Percentiles rank a stretch among this genome's conserved stretches.
These are phyloP conservation scores for Blennius ocellaris DNA, from an alignment of 2,113 vertebrate species.

Conservation along the genomic window DNA sequence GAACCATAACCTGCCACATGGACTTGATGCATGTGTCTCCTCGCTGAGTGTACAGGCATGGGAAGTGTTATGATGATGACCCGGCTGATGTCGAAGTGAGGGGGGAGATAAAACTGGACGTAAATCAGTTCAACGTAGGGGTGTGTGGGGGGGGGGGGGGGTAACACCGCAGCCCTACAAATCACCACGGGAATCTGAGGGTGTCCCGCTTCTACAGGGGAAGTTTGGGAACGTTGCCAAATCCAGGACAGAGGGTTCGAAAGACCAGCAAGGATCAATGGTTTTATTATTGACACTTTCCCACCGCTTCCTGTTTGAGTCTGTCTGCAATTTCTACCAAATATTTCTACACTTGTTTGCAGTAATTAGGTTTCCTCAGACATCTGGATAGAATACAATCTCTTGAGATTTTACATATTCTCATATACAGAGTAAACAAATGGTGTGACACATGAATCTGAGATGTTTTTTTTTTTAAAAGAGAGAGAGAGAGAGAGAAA, in stretches of 20 bases:
- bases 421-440: constrained; percentile 9
- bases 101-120: constrained; percentile 68
- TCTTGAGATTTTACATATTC: neutral
- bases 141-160: too few species aligned
- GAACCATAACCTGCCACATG: constrained; percentile 63
- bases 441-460: neutral
- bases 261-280: constrained; percentile 23
- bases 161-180: constrained; percentile 69
- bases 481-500: constrained; percentile 24
- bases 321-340: neutral
- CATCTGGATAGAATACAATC: neutral
- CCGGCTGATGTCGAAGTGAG: constrained; percentile 72
- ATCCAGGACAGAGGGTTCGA: constrained; percentile 21
- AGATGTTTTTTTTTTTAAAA: constrained; percentile 18
- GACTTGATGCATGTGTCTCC: constrained; percentile 73
- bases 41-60: constrained; percentile 65
- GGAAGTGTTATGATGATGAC: constrained; percentile 77
- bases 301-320: constrained; percentile 19
- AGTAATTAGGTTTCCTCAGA: neutral
- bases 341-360: neutral
- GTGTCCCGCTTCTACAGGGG: constrained; percentile 49
- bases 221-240: constrained; percentile 74
- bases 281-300: constrained; percentile 12
- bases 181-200: constrained; percentile 68
- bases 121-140: constrained; percentile 75